These are phyloP conservation scores for Drosophila mayri DNA, from an alignment of 1,140 invertebrate genomes.

Conservation along the genomic window DNA sequence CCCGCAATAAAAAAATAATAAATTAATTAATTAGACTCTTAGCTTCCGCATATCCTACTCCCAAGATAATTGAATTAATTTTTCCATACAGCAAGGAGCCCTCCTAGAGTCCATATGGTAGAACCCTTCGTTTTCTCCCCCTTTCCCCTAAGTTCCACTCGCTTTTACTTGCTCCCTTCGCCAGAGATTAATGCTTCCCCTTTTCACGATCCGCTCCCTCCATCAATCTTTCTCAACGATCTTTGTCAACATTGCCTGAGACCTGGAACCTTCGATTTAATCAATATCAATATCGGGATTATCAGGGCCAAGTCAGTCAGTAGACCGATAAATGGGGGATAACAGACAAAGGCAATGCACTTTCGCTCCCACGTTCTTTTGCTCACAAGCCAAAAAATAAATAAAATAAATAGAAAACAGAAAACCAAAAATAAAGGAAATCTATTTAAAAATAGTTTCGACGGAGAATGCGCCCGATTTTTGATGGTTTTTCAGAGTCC, in stretches of 20 bases:
- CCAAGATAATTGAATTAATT: not conserved
- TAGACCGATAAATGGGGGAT: no score
- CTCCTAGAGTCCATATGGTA: not conserved
- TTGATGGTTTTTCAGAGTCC: not conserved
- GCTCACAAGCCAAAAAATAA: not conserved
- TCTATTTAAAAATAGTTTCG: conserved; percentile 38
- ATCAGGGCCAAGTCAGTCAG: conserved; percentile 3
- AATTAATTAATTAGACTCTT: not conserved
- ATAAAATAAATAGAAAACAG: not conserved
- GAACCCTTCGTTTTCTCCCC: not conserved
- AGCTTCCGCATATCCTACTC: not conserved
- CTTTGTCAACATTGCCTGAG: conserved; percentile 22
- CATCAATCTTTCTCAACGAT: conserved; percentile 38
- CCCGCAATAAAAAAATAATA: not conserved
- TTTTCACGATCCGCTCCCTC: not conserved
- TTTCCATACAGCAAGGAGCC: not conserved
- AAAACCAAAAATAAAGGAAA: conserved; percentile 23
- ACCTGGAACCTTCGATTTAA: conserved; percentile 14
- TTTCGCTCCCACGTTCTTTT: conserved; percentile 30
- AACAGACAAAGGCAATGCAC: conserved; percentile 13
- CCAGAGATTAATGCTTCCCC: not conserved
- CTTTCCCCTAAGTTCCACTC: not conserved
- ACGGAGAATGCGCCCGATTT: conserved; percentile 6
- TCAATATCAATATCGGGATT: conserved; percentile 30
- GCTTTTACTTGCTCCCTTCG: not conserved